phyloP scores from a whole-genome alignment of 2,113 vertebrate species.

The Alaudala cheleensis region DNA sequence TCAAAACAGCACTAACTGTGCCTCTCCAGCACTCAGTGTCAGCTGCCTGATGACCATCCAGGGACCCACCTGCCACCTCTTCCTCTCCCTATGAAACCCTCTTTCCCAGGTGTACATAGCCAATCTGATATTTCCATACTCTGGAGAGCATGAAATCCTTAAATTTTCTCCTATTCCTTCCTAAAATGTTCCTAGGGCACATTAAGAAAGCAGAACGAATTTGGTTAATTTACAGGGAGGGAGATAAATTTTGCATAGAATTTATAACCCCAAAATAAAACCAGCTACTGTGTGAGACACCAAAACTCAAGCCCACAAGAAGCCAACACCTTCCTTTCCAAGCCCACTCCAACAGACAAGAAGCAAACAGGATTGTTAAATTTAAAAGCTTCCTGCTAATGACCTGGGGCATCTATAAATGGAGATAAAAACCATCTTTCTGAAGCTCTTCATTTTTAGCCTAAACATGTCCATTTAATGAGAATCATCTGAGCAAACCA shows the following conservation, averaged over 20 bases:
- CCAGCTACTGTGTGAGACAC: not conserved
- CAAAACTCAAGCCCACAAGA: not conserved
- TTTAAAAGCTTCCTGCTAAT: conserved; percentile 44
- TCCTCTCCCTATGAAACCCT: not conserved
- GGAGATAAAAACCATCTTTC: not conserved
- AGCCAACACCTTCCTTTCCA: not conserved
- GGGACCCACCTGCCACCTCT: not conserved
- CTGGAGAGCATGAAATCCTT: not conserved
- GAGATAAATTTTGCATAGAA: not conserved
- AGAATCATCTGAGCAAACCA: not conserved
- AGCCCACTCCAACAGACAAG: not conserved
- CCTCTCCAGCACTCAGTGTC: not conserved
- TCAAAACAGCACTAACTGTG: not conserved
- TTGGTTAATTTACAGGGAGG: not conserved
- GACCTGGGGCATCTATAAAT: conserved; percentile 7
- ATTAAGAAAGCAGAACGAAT: not conserved
- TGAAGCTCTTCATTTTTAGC: not conserved
- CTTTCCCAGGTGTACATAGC: not conserved
- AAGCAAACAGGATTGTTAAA: not conserved
- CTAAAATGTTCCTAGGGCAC: not conserved
- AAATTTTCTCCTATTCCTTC: not conserved
- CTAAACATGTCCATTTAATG: not conserved
- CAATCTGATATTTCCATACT: not conserved
- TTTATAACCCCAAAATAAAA: conserved; percentile 7
- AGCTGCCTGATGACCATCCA: not conserved